Percentiles rank a stretch among this genome's conserved stretches.
Conservation (phyloP, 2,888 invertebrate species). For the Quadroppia sp. region DNA sequence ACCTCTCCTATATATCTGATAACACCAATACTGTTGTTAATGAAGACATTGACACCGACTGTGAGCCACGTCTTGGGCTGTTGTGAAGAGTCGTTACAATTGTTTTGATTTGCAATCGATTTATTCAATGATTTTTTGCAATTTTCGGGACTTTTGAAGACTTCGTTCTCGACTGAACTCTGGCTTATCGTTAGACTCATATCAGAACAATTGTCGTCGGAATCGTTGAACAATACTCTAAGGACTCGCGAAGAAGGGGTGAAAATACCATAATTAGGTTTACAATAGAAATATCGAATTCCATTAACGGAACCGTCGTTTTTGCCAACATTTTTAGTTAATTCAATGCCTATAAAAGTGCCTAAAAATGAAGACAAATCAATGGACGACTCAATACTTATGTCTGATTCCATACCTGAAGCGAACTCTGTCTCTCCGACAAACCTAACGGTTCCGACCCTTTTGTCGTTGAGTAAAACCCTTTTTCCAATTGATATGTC, state of each 20-base stretch:
- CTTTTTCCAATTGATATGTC: conserved; percentile 51
- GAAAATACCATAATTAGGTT: conserved; percentile 55
- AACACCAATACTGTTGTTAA: conserved; percentile 54
- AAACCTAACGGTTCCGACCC: conserved; percentile 54
- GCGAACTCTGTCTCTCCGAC: conserved; percentile 56
- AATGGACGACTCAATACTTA: not conserved
- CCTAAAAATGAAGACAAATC: conserved; percentile 50
- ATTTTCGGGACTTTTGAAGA: conserved; percentile 10
- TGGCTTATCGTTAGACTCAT: conserved; percentile 45
- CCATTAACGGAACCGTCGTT: conserved; percentile 57
- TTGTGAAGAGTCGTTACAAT: not conserved
- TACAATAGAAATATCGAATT: conserved; percentile 56
- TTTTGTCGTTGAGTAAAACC: conserved; percentile 55
- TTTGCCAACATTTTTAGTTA: conserved; percentile 55
- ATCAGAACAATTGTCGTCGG: conserved; percentile 47
- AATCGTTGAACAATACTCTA: conserved; percentile 48
- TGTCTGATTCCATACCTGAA: conserved; percentile 51
- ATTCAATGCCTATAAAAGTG: conserved; percentile 57
- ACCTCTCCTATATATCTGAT: conserved; percentile 52
- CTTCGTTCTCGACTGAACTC: conserved; percentile 46
- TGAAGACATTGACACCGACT: conserved; percentile 55
- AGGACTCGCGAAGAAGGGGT: conserved; percentile 53
- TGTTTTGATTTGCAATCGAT: not conserved
- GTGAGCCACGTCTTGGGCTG: conserved; percentile 50
- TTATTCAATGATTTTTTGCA: not conserved